Evolutionary conservation across 2,113 vertebrate species (phyloP), one percentile per base, ranked within the genome.

Genomic region (Odontesthes bonariensis): DNA sequence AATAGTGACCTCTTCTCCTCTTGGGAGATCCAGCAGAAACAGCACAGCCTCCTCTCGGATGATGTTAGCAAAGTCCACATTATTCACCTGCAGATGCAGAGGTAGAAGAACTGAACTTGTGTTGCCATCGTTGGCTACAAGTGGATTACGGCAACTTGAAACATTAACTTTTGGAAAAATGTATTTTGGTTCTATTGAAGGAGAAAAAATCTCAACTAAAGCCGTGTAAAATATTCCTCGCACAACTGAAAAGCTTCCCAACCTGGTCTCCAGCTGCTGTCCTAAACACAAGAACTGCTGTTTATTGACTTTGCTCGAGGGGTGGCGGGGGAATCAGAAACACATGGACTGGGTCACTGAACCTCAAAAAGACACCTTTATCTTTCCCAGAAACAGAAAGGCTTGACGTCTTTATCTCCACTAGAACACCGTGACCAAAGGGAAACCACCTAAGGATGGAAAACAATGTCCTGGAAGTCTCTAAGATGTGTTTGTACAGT

Each of bases 1-100:
- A 79, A 99, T 99, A 49, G 96, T 97, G 79, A 99, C 97, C 88
- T 99, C 97, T 79, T 99, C 98, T 8, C 98, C 97, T 93, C 94
- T 96, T 6, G 98, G 97, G 65, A 99, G 96, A 86, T 99, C 98
- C 11, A 99, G 95, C 54, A 99, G 86, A 91, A 99, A 99, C 73
- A 99, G 94, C 33, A 99, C 98, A 4, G 98, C 98, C 89, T 99
- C 98, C 85, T 99, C 98, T 68, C 98, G 94, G 83, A 99, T 99
- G 83, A 99, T 99, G 86, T 99, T 99, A 47, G 97, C 97, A 93
- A 99, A 99, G 90, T 99, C 98, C 61, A 99, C 97, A 12, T 98
- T 99, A 88, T 99, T 99, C 89, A 99, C 98, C 98, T 99, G 70
- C 3, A 78, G 19, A 77, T 31, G 40, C 13, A 53, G 10, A 51